These are phyloP conservation scores for Lasioglossum malachurum DNA, from an alignment of 2,888 invertebrate species.

Conservation along the genomic window DNA sequence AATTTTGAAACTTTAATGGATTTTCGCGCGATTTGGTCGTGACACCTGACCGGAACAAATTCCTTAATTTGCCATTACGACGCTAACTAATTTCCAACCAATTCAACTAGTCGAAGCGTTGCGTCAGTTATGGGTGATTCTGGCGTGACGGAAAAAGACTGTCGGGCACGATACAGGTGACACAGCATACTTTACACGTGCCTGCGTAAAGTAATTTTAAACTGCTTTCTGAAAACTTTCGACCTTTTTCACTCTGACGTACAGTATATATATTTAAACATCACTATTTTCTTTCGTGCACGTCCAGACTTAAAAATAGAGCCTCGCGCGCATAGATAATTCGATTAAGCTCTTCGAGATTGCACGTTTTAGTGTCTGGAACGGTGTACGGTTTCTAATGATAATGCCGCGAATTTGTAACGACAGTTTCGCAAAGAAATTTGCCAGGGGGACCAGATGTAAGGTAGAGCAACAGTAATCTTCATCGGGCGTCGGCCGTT, in stretches of 20 bases:
- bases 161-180: not conserved
- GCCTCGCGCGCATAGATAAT: not conserved
- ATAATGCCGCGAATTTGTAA: not conserved
- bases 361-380: not conserved
- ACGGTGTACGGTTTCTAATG: not conserved
- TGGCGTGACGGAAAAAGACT: constrained; percentile 21
- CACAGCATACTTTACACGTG: not conserved
- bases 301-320: not conserved
- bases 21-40: constrained; percentile 54
- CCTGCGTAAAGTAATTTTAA: constrained; percentile 1
- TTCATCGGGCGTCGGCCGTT: constrained; percentile 24
- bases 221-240: not conserved
- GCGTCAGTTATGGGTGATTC: constrained; percentile 13
- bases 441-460: not conserved
- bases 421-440: constrained; percentile 10
- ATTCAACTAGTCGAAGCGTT: constrained; percentile 54
- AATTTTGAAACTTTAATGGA: constrained; percentile 60
- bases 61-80: constrained; percentile 55
- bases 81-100: constrained; percentile 56
- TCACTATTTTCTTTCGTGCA: not conserved
- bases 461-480: not conserved
- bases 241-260: not conserved
- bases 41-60: constrained; percentile 59
- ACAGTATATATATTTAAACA: not conserved
- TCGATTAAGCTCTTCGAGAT: not conserved